phyloP scores from a whole-genome alignment of 2,888 invertebrate genomes.

The Ypsolopha scabrella region DNA sequence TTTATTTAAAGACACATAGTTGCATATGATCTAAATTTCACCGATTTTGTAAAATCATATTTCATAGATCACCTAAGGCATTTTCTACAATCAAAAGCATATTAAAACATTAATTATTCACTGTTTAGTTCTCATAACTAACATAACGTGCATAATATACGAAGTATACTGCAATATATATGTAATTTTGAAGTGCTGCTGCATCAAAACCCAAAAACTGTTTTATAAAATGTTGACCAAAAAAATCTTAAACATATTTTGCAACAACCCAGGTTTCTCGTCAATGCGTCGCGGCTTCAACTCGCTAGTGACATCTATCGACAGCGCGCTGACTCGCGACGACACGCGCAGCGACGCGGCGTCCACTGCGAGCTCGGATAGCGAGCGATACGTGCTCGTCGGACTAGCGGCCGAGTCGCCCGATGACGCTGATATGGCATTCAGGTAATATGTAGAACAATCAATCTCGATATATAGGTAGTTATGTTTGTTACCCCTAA shows the following conservation, averaged over 20 bases:
- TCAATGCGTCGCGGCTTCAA: conserved; percentile 88
- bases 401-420: conserved; percentile 75
- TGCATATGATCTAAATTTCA: no score
- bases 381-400: conserved; percentile 85
- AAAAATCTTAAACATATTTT: not conserved
- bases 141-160: no score
- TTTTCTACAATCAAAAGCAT: no score
- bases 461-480: no score
- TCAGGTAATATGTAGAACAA: conserved; percentile 65
- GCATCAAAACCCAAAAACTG: not conserved
- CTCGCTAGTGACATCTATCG: conserved; percentile 85
- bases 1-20: no score
- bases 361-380: conserved; percentile 90
- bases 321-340: conserved; percentile 81
- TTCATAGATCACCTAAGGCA: no score
- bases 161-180: no score
- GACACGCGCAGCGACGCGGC: conserved; percentile 77
- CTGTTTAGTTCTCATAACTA: no score
- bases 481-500: no score
- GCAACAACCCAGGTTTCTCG: conserved; percentile 67
- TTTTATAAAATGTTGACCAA: not conserved
- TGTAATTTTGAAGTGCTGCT: no score
- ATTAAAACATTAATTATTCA: no score
- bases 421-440: conserved; percentile 78
- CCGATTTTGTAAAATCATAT: no score